Evolutionary conservation across 2,888 invertebrate species (phyloP), one percentile per base, ranked within the genome.

Genomic region (Catocala fraxini): DNA sequence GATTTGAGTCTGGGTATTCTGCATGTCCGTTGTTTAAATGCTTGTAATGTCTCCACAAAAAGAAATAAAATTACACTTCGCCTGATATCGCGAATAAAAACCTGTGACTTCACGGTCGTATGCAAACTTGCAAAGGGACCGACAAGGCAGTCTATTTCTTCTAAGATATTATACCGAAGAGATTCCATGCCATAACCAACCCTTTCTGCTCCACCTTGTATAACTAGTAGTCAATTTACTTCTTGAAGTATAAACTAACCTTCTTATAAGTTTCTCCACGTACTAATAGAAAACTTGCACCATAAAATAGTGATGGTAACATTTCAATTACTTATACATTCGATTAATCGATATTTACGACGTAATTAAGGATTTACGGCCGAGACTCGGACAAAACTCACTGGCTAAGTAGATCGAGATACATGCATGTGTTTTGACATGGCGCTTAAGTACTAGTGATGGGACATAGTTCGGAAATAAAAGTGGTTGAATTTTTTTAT

Each of bases 281-380:
- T 33, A 42, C 34, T 56, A 53, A 47, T 45, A 43, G 33, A 43
- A 48, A 56, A 61, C 11, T 52, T 10, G n/a, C 25, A 52, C 42
- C 35, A 52, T 63, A 63, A 58, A 58, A 54, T 55, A 51, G 25
- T 56, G 51, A 43, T 51, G 35, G 55, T 49, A 59, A 70, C 69
- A 71, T 73, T 70, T 72, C 69, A 77, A 75, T 77, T 76, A 73
- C 72, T 75, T 77, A 81, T 79, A 70, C 75, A 76, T 75, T 79
- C 80, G 61, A 35, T 56, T 75, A 78, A 81, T 79, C 75, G 68
- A 79, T 79, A 80, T 82, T 83, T 82, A 82, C 73, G 69, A 70
- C 45, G 71, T 73, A 74, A 80, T 80, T 79, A 79, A 71, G 56
- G 65, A 33, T 68, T 78, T 78, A 70, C 76, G 56, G 56, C 63